Evolutionary conservation across 2,113 vertebrate genomes (phyloP).

Genomic region (Sorex araneus): DNA sequence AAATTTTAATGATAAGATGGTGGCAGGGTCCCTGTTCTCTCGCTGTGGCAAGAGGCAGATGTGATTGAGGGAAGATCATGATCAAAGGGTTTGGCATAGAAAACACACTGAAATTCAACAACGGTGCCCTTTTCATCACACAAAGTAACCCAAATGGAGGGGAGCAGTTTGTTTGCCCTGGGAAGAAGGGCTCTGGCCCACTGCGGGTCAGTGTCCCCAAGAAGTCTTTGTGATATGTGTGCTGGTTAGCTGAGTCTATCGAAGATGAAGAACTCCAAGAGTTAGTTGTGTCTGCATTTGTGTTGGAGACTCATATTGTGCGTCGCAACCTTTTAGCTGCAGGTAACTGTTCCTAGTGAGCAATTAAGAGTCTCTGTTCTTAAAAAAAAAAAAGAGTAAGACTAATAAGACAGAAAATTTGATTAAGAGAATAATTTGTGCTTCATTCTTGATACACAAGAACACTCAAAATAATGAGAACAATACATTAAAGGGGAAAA

Average conservation of each 20-base stretch:
- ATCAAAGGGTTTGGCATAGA: not conserved
- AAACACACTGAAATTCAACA: not conserved
- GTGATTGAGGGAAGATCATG: not conserved
- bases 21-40: not conserved
- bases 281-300: not conserved
- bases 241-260: not conserved
- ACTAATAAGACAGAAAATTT: not conserved
- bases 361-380: not conserved
- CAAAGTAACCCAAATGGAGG: not conserved
- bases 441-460: not conserved
- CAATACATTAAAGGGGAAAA: not conserved
- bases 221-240: not conserved
- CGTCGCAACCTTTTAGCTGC: not conserved
- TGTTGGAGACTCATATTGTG: not conserved
- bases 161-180: not conserved
- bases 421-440: not conserved
- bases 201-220: not conserved
- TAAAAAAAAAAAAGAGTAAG: not conserved
- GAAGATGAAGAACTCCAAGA: not conserved
- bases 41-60: not conserved
- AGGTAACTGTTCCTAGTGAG: conserved; percentile 2
- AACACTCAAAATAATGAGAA: not conserved
- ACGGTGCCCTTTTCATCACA: not conserved
- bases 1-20: not conserved
- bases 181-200: not conserved